Conservation (phyloP, 2,888 invertebrate species). For the Athalia rosae region DNA sequence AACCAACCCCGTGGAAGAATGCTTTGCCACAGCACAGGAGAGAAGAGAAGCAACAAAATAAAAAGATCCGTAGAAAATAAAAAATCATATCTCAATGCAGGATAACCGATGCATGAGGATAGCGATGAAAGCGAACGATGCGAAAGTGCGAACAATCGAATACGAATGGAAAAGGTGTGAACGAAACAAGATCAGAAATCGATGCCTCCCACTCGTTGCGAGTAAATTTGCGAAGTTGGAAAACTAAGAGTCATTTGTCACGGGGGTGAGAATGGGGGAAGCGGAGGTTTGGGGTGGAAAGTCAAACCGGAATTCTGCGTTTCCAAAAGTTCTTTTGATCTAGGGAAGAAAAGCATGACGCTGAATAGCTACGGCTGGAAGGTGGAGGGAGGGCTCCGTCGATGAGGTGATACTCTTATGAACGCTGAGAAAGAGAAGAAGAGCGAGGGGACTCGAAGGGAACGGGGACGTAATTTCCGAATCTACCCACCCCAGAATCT, state of each 20-base stretch:
- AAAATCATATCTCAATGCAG: neutral
- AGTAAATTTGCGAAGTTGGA: constrained; percentile 20
- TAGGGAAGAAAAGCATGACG: neutral
- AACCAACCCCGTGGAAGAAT: constrained; percentile 16
- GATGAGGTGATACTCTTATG: constrained; percentile 15
- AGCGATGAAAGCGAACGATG: constrained; percentile 10
- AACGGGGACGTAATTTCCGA: constrained; percentile 29
- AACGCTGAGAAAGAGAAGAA: neutral
- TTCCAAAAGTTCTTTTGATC: constrained; percentile 25
- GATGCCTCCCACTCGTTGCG: neutral
- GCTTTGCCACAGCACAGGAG: neutral
- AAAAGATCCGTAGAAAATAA: neutral
- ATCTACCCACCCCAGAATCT: constrained; percentile 7
- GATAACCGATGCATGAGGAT: neutral
- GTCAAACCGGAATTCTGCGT: constrained; percentile 6
- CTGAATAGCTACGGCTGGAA: neutral
- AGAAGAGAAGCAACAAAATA: too few species aligned
- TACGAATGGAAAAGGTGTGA: neutral
- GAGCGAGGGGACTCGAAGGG: neutral
- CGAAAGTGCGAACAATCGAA: neutral
- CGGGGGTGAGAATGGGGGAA: neutral
- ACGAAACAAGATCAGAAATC: constrained; percentile 11
- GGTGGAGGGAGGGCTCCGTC: neutral
- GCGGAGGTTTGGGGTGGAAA: constrained; percentile 22
- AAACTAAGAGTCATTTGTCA: constrained; percentile 23